Evolutionary conservation across 30 jellyfish, hydroid and myxozoan species (phyloP).

Genomic region (Chrysaora quinquecirrha): DNA sequence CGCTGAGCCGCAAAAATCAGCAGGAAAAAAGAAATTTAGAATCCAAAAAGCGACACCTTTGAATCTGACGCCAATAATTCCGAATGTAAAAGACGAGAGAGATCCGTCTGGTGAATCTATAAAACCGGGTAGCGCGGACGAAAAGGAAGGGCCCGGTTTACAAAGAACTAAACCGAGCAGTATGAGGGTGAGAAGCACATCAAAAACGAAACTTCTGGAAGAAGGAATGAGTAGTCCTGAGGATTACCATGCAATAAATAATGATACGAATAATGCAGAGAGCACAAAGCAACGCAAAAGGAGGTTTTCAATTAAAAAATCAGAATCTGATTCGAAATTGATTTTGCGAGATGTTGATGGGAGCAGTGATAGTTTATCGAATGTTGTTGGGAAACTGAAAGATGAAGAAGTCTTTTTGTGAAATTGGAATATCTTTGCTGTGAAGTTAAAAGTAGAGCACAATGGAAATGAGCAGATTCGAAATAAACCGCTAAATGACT

Average conservation of each 20-base stretch:
- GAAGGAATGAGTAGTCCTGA: background rate
- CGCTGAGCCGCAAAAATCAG: background rate
- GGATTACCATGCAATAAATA: background rate
- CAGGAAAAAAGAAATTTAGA: slow-evolving; percentile 8
- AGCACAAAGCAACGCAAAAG: slow-evolving; percentile 16
- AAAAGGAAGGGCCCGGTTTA: background rate
- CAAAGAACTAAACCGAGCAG: background rate
- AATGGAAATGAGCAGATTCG: no score
- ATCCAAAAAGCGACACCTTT: slow-evolving; percentile 54
- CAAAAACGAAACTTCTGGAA: slow-evolving; percentile 18
- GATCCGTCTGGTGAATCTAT: background rate
- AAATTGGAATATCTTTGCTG: background rate
- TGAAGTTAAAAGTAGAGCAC: background rate
- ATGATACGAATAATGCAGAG: background rate
- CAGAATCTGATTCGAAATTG: slow-evolving; percentile 42
- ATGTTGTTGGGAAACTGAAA: slow-evolving; percentile 62
- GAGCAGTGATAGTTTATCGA: slow-evolving; percentile 51
- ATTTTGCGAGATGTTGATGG: slow-evolving; percentile 17
- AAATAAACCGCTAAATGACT: no score
- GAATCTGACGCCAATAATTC: slow-evolving; percentile 43
- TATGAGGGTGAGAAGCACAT: background rate
- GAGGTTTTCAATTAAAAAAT: slow-evolving; percentile 39
- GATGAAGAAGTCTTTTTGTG: slow-evolving; percentile 61
- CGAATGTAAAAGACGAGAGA: slow-evolving; percentile 35
- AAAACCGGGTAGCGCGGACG: background rate